These are phyloP conservation scores for Heliconius hermathena DNA, from an alignment of 1,140 invertebrate genomes.

Conservation along the genomic window DNA sequence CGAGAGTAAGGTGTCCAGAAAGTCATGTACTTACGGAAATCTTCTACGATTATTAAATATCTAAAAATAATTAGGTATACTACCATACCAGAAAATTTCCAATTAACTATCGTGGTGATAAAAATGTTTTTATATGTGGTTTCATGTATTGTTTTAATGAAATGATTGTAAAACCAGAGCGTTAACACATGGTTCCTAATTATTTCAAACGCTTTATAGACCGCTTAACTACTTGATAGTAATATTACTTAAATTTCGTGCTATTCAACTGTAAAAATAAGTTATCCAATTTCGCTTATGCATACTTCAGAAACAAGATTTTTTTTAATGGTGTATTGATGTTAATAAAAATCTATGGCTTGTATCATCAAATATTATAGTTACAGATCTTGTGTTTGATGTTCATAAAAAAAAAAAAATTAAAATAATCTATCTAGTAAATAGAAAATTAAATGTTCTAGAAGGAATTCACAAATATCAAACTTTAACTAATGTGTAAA, in stretches of 20 bases:
- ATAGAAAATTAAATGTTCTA: neutral
- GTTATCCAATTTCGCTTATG: slow-evolving; percentile 23
- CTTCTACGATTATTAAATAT: neutral
- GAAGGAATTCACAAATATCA: neutral
- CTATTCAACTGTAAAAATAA: neutral
- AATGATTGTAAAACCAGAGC: neutral
- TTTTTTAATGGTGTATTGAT: neutral
- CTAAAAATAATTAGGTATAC: neutral
- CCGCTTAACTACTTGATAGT: neutral
- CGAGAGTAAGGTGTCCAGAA: neutral
- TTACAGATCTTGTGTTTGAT: neutral
- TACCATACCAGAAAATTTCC: neutral
- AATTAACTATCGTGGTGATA: neutral
- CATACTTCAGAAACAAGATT: neutral
- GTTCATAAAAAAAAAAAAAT: neutral
- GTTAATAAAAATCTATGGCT: neutral
- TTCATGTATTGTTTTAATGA: neutral
- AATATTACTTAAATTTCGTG: neutral
- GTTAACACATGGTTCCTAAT: slow-evolving; percentile 9
- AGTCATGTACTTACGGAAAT: neutral
- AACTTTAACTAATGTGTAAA: slow-evolving; percentile 15
- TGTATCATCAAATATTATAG: neutral
- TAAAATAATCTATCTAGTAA: neutral
- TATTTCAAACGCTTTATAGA: slow-evolving; percentile 12
- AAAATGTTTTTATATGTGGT: neutral